Evolutionary conservation across 2,797 vertebrate genomes (phyloP), one percentile per base, ranked within the genome.

Genomic region (Hippoglossus hippoglossus): DNA sequence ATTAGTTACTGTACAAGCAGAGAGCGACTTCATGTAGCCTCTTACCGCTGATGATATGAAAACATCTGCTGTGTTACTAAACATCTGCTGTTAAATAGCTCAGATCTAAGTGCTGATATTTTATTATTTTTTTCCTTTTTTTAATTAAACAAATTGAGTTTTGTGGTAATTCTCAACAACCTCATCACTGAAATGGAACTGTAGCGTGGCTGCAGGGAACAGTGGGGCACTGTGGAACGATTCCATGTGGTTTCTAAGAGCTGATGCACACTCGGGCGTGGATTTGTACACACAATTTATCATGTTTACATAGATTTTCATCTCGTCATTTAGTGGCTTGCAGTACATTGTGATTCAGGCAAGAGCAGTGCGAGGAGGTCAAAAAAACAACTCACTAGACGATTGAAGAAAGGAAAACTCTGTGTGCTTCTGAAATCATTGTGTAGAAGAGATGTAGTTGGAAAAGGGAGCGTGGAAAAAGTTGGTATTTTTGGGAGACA

Each of bases 271-370:
- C 56, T 77, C 75, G 67, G 71, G 74, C 69, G 26, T 39, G 55
- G 36, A 62, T 55, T 18, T 25, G 51, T 11, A 71, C 74, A 73
- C 46, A 49, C 67, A 65, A 70, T 61, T 66, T 39, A 50, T 62
- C 51, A 19, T 76, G 79, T 84, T 80, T 63, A 60, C 81, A 84
- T 77, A 76, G 73, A 88, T 90, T 89, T 78, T 71, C 76, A 83
- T 84, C 39, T 47, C 7, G 70, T 84, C 63, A 53, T 74, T 84
- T 75, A 58, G 76, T 73, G 79, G 68, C 60, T 78, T 53, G 65
- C 49, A 50, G 28, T 54, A 54, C 57, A 26, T 11, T 18, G 24
- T 1, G 25, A 22, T 22, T 51, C 49, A 51, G 49, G n/a, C 49
- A 22, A 8, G n/a, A 11, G n/a, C 13, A 5, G 16, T 39, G 16